Conservation (phyloP, 2,888 invertebrate genomes). For the Trichogramma evanescens region DNA sequence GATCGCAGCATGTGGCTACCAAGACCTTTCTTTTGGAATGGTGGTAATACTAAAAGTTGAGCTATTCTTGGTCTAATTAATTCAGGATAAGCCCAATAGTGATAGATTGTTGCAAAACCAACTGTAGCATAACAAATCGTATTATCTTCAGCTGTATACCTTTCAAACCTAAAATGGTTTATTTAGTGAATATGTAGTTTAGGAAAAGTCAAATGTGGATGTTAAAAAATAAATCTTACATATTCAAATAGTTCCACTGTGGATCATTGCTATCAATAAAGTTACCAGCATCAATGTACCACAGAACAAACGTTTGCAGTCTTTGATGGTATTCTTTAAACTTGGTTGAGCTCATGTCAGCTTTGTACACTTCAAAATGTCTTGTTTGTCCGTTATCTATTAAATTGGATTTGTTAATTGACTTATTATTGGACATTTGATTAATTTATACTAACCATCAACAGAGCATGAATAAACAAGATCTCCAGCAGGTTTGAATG, state of each 20-base stretch:
- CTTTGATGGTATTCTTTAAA: conserved; percentile 75
- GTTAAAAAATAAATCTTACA: conserved; percentile 52
- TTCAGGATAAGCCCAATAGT: conserved; percentile 89
- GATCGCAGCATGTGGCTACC: conserved; percentile 68
- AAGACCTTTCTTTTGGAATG: conserved; percentile 78
- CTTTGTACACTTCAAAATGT: conserved; percentile 74
- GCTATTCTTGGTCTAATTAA: conserved; percentile 84
- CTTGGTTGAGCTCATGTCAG: conserved; percentile 62
- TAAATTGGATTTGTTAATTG: conserved; percentile 32
- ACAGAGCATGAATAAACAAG: conserved; percentile 58
- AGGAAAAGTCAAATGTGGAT: neutral
- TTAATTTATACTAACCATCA: conserved; percentile 35
- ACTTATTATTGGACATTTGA: neutral
- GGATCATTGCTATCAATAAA: conserved; percentile 89
- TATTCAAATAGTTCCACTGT: conserved; percentile 81
- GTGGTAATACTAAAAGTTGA: conserved; percentile 88
- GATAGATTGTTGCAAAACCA: conserved; percentile 87
- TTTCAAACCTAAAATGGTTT: conserved; percentile 58
- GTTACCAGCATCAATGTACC: conserved; percentile 94
- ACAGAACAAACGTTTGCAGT: conserved; percentile 84
- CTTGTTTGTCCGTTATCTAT: conserved; percentile 37
- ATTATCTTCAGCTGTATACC: conserved; percentile 57
- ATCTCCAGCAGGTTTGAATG: conserved; percentile 71
- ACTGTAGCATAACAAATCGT: conserved; percentile 64
- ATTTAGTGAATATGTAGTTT: neutral